Conservation (phyloP, 1,140 invertebrate genomes). For the Hyles euphorbiae region DNA sequence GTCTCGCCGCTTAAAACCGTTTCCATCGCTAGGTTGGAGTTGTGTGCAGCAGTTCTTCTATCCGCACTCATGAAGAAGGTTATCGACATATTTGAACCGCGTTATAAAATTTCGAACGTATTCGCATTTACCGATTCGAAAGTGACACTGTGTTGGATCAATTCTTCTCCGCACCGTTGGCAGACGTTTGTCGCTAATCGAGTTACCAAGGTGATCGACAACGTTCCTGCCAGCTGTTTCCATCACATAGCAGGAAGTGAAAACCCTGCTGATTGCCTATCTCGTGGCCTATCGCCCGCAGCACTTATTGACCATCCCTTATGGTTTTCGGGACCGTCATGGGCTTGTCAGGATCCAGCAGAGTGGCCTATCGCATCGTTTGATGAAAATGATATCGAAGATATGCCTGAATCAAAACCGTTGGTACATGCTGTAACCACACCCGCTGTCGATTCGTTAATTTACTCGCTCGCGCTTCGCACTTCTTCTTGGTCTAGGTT, state of each 20-base stretch:
- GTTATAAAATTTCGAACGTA: no score
- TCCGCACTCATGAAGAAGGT: no score
- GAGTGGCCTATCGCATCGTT: background rate
- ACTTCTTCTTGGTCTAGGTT: background rate
- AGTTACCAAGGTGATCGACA: no score
- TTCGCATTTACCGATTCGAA: no score
- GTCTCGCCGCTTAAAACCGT: slow-evolving; percentile 5
- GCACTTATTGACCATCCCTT: slow-evolving; percentile 1
- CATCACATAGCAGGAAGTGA: no score
- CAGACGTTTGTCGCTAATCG: no score
- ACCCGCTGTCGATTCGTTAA: background rate
- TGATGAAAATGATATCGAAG: background rate
- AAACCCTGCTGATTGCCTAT: background rate
- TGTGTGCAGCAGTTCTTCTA: no score
- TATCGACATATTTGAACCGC: no score
- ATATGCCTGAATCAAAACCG: slow-evolving; percentile 1
- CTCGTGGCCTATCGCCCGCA: slow-evolving; percentile 1
- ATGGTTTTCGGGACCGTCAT: slow-evolving; percentile 2
- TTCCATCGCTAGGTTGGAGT: no score
- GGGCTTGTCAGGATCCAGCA: background rate
- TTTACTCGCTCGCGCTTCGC: background rate
- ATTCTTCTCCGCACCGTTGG: no score
- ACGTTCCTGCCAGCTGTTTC: no score
- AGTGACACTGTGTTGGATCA: no score
- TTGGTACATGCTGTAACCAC: background rate